Percentiles rank a stretch among this genome's conserved stretches.
phyloP scores from a whole-genome alignment of 1,140 invertebrate species.

The Drosophila sproati region DNA sequence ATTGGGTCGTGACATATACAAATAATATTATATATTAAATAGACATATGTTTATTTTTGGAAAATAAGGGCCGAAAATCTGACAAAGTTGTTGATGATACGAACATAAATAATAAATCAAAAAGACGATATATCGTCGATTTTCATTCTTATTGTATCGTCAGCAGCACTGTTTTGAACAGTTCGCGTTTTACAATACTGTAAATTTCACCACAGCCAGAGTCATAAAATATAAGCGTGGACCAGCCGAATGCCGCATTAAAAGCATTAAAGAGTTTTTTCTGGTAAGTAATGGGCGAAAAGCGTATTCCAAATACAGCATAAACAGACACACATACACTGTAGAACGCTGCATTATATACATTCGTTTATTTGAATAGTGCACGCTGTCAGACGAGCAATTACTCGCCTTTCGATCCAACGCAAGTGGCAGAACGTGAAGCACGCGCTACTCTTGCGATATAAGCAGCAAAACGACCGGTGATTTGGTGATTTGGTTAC shows the following conservation, averaged over 20 bases:
- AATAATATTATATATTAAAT: neutral
- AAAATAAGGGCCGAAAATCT: constrained; percentile 2
- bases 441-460: constrained; percentile 44
- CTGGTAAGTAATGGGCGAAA: constrained; percentile 9
- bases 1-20: neutral
- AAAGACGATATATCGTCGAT: neutral
- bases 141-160: neutral
- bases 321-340: neutral
- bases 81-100: neutral
- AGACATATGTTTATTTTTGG: constrained; percentile 1
- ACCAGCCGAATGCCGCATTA: constrained; percentile 19
- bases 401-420: neutral
- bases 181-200: constrained; percentile 28
- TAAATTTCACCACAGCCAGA: constrained; percentile 7
- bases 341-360: neutral
- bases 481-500: neutral
- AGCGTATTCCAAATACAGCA: neutral
- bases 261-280: constrained; percentile 15
- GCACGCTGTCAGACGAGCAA: neutral
- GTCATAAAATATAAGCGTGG: constrained; percentile 50
- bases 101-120: neutral
- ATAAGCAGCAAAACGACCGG: constrained; percentile 1
- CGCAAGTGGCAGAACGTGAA: constrained; percentile 12
- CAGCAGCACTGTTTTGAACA: neutral
- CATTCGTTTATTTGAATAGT: neutral